A percentile compares a stretch with the other conserved stretches of the same genome.
These are phyloP conservation scores for Eugnorisma glareosa DNA, from an alignment of 2,888 invertebrate genomes.

Conservation along the genomic window DNA sequence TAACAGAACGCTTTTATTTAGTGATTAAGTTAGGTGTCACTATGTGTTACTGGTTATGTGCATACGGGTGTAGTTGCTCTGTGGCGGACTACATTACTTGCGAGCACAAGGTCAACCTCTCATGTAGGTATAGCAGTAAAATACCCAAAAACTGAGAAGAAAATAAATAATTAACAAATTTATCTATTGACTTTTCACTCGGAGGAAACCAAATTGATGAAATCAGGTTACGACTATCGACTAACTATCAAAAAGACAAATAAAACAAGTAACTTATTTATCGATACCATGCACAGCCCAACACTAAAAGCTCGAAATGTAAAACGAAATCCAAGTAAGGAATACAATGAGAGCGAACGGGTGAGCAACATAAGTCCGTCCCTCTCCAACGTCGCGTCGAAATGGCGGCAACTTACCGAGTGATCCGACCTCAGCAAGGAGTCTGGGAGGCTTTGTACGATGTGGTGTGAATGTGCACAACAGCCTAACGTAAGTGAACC, in stretches of 20 bases:
- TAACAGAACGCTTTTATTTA: not conserved
- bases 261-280: conserved; percentile 1
- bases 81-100: not conserved
- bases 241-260: not conserved
- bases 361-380: conserved; percentile 68
- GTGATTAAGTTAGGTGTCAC: not conserved
- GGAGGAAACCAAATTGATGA: not conserved
- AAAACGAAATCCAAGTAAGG: conserved; percentile 90
- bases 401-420: conserved; percentile 78
- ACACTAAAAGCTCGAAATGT: conserved; percentile 82
- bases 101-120: not conserved
- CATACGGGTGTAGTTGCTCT: not conserved
- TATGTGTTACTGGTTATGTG: not conserved
- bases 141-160: not conserved
- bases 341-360: conserved; percentile 86
- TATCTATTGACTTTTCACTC: not conserved
- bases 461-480: conserved; percentile 55
- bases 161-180: not conserved
- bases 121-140: not conserved
- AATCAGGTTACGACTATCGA: not conserved
- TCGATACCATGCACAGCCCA: conserved; percentile 67
- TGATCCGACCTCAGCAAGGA: conserved; percentile 66
- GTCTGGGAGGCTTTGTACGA: conserved; percentile 62
- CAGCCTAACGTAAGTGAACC: conserved; percentile 54
- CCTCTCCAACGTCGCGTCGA: conserved; percentile 78